Conservation (phyloP, 2,797 vertebrate species). For the Bradypodion ventrale region DNA sequence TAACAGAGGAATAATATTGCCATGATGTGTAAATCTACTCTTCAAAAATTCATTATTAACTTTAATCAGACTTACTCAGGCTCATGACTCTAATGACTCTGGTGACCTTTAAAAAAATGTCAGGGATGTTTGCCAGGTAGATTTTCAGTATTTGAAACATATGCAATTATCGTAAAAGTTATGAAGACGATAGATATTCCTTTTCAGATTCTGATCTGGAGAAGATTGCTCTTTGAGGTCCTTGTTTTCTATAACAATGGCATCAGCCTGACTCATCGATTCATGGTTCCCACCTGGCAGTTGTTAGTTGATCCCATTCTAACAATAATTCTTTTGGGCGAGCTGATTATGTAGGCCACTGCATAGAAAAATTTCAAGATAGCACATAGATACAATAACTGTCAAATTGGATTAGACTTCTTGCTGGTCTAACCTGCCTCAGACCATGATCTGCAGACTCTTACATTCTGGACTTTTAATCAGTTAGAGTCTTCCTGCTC, state of each 20-base stretch:
- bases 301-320: conserved; percentile 22
- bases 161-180: conserved; percentile 52
- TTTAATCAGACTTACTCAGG: conserved; percentile 50
- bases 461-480: not conserved
- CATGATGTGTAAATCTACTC: conserved; percentile 23
- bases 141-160: conserved; percentile 49
- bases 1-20: conserved; percentile 44
- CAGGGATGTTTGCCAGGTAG: conserved; percentile 47
- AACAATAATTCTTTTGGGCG: conserved; percentile 9
- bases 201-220: conserved; percentile 27
- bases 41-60: conserved; percentile 47
- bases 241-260: conserved; percentile 31
- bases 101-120: conserved; percentile 57
- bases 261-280: not conserved
- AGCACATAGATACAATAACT: not conserved
- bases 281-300: not conserved
- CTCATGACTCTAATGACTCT: conserved; percentile 49
- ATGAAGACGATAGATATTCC: conserved; percentile 20
- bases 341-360: conserved; percentile 3
- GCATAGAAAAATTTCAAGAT: not conserved
- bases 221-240: conserved; percentile 30
- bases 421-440: not conserved
- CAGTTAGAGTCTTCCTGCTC: not conserved
- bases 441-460: not conserved
- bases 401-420: not conserved